Evolutionary conservation across 2,113 vertebrate species (phyloP).

Genomic region (Calyptomena viridis): DNA sequence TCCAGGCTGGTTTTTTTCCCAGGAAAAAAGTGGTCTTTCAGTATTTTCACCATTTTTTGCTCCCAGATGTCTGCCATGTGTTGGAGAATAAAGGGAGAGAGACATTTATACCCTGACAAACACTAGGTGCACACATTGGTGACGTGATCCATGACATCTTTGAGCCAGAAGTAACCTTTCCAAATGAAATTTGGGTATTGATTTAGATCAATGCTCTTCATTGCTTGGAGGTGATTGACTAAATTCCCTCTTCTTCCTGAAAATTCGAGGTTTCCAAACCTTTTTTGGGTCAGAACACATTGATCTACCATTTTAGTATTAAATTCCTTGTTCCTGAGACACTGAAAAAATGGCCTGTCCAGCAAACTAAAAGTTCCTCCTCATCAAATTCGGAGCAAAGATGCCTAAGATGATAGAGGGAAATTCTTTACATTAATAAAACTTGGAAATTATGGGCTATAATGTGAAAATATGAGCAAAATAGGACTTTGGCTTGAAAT

Average conservation of each 20-base stretch:
- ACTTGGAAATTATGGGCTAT: background rate
- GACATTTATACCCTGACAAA: background rate
- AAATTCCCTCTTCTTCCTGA: background rate
- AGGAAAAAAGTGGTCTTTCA: background rate
- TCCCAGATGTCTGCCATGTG: background rate
- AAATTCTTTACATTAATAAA: background rate
- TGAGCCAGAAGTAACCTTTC: background rate
- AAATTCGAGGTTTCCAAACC: background rate
- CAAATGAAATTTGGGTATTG: slow-evolving; percentile 15
- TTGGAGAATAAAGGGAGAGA: background rate
- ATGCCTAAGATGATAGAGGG: background rate
- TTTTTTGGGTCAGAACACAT: background rate
- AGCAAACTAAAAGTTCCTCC: background rate
- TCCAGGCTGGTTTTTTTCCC: background rate
- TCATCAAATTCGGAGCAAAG: background rate
- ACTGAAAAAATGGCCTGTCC: background rate
- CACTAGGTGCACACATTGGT: background rate
- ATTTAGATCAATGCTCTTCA: background rate
- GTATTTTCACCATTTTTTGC: background rate
- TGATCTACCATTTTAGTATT: background rate
- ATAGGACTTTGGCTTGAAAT: background rate
- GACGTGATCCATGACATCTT: background rate
- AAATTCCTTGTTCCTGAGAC: background rate
- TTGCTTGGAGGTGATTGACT: background rate
- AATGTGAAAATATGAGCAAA: background rate